Base-by-base conservation (phyloP, 2,888 invertebrate genomes). In the Clostera curtula region DNA sequence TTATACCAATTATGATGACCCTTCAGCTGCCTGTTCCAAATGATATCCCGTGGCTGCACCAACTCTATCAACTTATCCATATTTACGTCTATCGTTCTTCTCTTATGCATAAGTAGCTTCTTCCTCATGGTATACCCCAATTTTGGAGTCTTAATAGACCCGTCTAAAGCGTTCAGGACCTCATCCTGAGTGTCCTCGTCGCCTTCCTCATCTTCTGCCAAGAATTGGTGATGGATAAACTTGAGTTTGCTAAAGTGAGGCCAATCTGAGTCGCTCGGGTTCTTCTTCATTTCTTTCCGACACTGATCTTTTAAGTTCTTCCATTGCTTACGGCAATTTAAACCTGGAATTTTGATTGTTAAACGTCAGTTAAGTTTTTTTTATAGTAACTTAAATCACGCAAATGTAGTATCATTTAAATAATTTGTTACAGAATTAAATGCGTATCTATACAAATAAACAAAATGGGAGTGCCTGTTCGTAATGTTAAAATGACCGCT, bases 1-100 rank as follows among this genome's bases (percentile, higher is more conserved):
- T 79, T 82, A 32, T 82, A 80, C 80, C 82, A 83, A 43, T 83
- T 82, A 12, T 83, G 83, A 18, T 83, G 83, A 0, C 83, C 77
- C 24, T 80, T 82, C 31, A 82, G 27, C 25, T 79, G 79, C 6
- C 82, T 60, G 32, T 83, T 82, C 83, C 83, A 83, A 25, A 83
- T 82, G 1, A 82, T 59, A 22, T 80, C 82, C 20, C 73, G 64
- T 0, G 58, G 56, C 25, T 62, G 55, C 0, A 83, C 83, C 34
- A 83, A 38, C 0, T 76, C 79, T 32, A 83, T 79, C 34, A 82
- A 36, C 36, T 77, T 82, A 14, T 70, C 70, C 69, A 74, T 68
- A 40, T 82, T 79, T 4, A 82, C 76, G 24, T 79, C 79, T 16
- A 80, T 76, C 0, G 75, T 74, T 7, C 77, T 59, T 12, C 80